Conservation (phyloP, 1,140 invertebrate genomes). For the Trachelipus rathkii region DNA sequence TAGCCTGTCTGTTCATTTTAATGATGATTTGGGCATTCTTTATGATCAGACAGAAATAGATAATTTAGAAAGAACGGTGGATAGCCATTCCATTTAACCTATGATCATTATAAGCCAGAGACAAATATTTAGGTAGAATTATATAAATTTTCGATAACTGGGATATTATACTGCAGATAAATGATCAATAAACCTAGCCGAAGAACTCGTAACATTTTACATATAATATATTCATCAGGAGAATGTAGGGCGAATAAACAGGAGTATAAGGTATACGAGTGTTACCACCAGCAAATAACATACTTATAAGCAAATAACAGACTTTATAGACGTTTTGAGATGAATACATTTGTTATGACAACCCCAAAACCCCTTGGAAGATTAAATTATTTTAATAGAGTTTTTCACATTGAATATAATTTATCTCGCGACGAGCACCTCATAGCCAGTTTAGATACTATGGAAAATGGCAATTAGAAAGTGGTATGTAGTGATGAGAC, state of each 20-base stretch:
- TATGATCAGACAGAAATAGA: conserved; percentile 27
- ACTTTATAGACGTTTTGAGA: conserved; percentile 23
- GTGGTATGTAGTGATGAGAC: too few species aligned
- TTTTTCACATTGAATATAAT: conserved; percentile 29
- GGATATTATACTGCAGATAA: too few species aligned
- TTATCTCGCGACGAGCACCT: too few species aligned
- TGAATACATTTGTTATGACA: conserved; percentile 25
- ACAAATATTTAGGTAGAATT: conserved; percentile 30
- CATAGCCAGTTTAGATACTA: too few species aligned
- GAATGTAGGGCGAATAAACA: conserved; percentile 16
- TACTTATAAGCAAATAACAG: conserved; percentile 19
- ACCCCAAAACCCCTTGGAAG: conserved; percentile 17
- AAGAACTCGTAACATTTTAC: conserved; percentile 17
- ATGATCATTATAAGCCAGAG: conserved; percentile 24
- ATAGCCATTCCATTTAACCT: conserved; percentile 23
- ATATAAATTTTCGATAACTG: conserved; percentile 22
- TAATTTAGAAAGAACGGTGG: conserved; percentile 30
- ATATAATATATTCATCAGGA: conserved; percentile 17
- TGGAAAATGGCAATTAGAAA: too few species aligned
- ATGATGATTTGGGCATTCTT: conserved; percentile 27
- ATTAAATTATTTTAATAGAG: conserved; percentile 20
- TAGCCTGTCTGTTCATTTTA: conserved; percentile 50
- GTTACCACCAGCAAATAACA: conserved; percentile 16
- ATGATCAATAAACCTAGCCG: conserved; percentile 22
- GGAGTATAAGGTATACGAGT: conserved; percentile 17